Evolutionary conservation across 2,797 vertebrate species (phyloP).

Genomic region (Sebastolobus altivelis): DNA sequence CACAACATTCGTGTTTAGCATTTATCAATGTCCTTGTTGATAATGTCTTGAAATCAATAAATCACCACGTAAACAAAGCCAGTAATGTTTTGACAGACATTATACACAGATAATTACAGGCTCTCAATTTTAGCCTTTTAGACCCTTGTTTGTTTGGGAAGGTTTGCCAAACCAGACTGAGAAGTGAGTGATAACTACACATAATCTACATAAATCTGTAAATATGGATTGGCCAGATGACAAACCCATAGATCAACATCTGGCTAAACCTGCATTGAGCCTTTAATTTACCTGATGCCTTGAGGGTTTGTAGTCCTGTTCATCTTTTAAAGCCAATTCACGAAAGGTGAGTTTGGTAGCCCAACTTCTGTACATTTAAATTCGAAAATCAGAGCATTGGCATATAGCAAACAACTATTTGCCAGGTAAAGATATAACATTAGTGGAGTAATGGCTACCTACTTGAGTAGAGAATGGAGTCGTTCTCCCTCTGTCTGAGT

Average conservation of each 20-base stretch:
- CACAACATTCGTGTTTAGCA: not conserved
- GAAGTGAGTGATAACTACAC: not conserved
- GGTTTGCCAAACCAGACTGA: not conserved
- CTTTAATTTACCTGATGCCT: not conserved
- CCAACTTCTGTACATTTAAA: not conserved
- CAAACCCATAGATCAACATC: not conserved
- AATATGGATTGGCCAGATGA: not conserved
- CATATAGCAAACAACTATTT: not conserved
- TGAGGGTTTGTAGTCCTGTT: not conserved
- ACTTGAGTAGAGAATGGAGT: too few species aligned
- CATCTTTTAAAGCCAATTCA: not conserved
- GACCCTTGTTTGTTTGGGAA: not conserved
- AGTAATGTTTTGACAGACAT: not conserved
- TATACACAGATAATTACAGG: not conserved
- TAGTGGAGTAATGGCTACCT: too few species aligned
- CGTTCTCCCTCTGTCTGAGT: too few species aligned
- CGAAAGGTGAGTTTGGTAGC: not conserved
- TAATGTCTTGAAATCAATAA: not conserved
- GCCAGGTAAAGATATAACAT: too few species aligned
- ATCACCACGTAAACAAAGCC: not conserved
- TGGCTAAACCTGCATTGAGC: not conserved
- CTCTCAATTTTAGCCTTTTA: not conserved
- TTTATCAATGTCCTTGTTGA: not conserved
- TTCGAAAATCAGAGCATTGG: not conserved
- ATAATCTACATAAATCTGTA: slow-evolving; percentile 2